phyloP scores from a whole-genome alignment of 2,797 vertebrate species.

The Toxotes lorentzi region DNA sequence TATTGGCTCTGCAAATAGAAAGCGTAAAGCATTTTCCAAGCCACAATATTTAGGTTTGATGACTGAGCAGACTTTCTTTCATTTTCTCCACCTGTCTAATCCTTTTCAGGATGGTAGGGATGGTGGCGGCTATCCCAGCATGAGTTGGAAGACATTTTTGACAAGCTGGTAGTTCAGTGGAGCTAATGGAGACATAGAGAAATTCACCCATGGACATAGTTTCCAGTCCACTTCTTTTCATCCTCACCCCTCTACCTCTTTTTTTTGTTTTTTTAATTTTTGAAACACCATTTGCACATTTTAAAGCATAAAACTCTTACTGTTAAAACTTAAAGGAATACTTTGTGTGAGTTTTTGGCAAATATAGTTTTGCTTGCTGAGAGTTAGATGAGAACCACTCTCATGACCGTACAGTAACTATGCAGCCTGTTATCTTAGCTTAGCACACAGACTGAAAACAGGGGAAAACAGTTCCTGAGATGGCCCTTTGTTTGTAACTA shows the following conservation, averaged over 20 bases:
- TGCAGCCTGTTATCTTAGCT: not conserved
- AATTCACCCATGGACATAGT: not conserved
- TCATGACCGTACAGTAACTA: not conserved
- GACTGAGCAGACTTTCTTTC: conserved; percentile 50
- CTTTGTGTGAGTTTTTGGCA: not conserved
- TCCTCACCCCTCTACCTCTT: not conserved
- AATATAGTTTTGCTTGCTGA: not conserved
- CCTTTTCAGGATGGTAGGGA: conserved; percentile 44
- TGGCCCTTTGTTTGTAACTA: no score
- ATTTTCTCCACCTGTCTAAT: conserved; percentile 66
- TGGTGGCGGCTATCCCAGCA: conserved; percentile 47
- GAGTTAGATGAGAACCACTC: not conserved
- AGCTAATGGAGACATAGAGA: conserved; percentile 31
- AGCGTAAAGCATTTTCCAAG: conserved; percentile 50
- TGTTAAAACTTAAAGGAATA: not conserved
- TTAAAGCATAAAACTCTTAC: not conserved
- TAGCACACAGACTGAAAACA: not conserved
- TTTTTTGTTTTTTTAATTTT: conserved; percentile 1
- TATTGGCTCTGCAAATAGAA: conserved; percentile 65
- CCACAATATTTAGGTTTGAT: conserved; percentile 63
- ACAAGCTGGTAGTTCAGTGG: conserved; percentile 52
- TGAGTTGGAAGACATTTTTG: conserved; percentile 42
- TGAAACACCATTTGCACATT: not conserved
- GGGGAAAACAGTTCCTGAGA: not conserved
- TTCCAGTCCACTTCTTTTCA: conserved; percentile 3